Conservation (phyloP, 2,888 invertebrate genomes). For the Macropis europaea region DNA sequence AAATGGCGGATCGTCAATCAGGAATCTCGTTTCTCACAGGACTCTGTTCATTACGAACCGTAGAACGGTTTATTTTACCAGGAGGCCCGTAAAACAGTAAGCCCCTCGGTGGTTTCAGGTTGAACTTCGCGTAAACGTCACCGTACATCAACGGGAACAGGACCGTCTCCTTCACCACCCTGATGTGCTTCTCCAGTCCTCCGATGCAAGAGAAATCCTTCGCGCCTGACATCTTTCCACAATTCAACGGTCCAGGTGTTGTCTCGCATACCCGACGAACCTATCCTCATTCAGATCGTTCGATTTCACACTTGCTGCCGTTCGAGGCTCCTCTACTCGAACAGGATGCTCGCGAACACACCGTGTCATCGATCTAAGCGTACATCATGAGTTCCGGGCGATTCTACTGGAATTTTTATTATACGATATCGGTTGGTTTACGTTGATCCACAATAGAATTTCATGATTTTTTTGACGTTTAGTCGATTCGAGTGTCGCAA, state of each 20-base stretch:
- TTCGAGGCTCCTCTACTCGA: not conserved
- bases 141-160: conserved; percentile 94
- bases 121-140: conserved; percentile 91
- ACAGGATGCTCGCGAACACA: not conserved
- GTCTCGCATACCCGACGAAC: conserved; percentile 27
- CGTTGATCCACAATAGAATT: conserved; percentile 66
- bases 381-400: conserved; percentile 29
- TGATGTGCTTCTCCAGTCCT: conserved; percentile 90
- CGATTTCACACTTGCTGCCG: not conserved
- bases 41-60: conserved; percentile 29
- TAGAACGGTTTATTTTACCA: conserved; percentile 80
- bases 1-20: not conserved
- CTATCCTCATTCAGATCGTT: conserved; percentile 10
- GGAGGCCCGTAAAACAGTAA: conserved; percentile 95
- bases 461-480: conserved; percentile 67
- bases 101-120: conserved; percentile 92
- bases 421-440: conserved; percentile 33
- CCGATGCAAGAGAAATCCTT: conserved; percentile 83
- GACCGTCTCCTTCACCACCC: conserved; percentile 93
- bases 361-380: not conserved
- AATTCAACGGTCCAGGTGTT: not conserved
- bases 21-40: not conserved
- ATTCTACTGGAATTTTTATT: conserved; percentile 71
- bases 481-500: conserved; percentile 18
- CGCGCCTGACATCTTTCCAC: conserved; percentile 59